Evolutionary conservation across 2,888 invertebrate species (phyloP), one percentile per base, ranked within the genome.

Genomic region (Drosophila subsilvestris): DNA sequence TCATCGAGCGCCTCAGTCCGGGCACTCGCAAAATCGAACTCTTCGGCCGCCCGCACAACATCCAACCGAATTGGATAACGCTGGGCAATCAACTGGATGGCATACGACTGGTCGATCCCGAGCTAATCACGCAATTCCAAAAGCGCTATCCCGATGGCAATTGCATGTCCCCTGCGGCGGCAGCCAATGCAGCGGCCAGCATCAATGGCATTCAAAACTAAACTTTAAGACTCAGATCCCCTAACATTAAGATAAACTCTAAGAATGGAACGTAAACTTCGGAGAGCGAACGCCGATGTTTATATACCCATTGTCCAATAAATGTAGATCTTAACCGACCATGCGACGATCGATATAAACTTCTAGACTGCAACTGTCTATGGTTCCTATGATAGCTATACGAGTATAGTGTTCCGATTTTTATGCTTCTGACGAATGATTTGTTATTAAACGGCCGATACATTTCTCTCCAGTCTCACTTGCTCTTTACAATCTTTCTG

Each of bases 51-150:
- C 98, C 98, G 0, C 99, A 99, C 91, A 99, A 99, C 90, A 97
- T 99, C 0, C 99, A 99, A 91, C 99, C 98, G 0, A 99, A 99
- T 90, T 99, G 99, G 99, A 97, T 97, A 88, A 99, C 99, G 0
- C 93, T 99, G 5, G 99, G 99, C 0, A 99, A 99, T 93, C 99
- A 99, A 93, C 95, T 99, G 56, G 98, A 98, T 89, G 99, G 99
- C 1, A 98, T 98, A 1, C 94, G 97, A 55, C 93, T 99, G 0
- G 96, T 98, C 1, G 99, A 99, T 92, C 97, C 98, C 0, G 97
- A 97, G 67, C 93, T 99, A 10, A 97, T 98, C 60, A 95, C 96
- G 63, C 95, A 96, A 57, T 99, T 98, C 92, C 96, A 96, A 88
- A 96, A 97, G 90, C 94, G 97, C 44, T 99, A 99, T 92, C 99